Evolutionary conservation across 1,140 invertebrate species (phyloP).

Genomic region (Pentalonia nigronervosa): DNA sequence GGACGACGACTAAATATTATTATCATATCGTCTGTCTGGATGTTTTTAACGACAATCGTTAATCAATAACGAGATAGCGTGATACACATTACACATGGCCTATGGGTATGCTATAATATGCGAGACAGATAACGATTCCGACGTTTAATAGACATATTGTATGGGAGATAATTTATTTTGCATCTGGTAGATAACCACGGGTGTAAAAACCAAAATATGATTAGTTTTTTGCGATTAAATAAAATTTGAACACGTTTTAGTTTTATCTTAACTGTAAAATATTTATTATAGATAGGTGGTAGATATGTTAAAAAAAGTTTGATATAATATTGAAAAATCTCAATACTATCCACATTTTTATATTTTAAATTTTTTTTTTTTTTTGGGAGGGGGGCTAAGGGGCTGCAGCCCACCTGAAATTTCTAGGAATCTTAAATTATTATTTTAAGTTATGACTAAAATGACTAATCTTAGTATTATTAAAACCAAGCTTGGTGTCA

Average conservation of each 20-base stretch:
- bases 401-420: no score
- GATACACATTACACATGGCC: background rate
- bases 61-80: background rate
- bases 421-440: no score
- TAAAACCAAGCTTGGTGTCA: no score
- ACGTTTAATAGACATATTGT: background rate
- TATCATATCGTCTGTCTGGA: background rate
- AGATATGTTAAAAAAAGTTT: background rate
- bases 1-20: slow-evolving; percentile 1
- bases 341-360: no score
- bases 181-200: background rate
- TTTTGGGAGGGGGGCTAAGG: no score
- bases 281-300: background rate
- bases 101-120: background rate
- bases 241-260: background rate
- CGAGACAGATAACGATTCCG: background rate
- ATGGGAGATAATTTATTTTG: background rate
- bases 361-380: no score
- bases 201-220: background rate
- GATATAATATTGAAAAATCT: background rate
- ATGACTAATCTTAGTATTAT: no score
- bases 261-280: background rate
- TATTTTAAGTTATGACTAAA: no score
- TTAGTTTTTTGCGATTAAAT: background rate
- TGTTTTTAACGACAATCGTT: background rate